Percentiles rank a stretch among this genome's conserved stretches.
These are phyloP conservation scores for Ibycter americanus DNA, from an alignment of 2,797 vertebrate genomes.

Conservation along the genomic window DNA sequence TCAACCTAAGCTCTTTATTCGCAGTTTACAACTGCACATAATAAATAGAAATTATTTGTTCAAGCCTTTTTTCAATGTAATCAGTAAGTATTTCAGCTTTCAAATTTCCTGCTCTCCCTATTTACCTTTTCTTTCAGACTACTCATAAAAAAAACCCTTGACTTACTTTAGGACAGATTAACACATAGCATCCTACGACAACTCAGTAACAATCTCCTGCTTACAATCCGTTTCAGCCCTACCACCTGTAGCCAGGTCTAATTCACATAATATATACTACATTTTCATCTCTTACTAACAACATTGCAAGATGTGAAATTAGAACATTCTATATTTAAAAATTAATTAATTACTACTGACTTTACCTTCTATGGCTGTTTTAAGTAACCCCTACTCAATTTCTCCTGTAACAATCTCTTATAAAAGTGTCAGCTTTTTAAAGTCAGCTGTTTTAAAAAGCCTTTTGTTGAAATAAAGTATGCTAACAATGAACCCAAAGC, in stretches of 20 bases:
- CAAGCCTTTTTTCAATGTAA: not conserved
- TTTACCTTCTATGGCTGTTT: not conserved
- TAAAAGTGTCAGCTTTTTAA: not conserved
- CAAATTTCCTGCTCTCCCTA: not conserved
- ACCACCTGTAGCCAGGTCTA: not conserved
- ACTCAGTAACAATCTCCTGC: not conserved
- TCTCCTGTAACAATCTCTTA: not conserved
- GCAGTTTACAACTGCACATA: not conserved
- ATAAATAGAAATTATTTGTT: not conserved
- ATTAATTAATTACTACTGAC: not conserved
- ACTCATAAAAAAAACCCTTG: not conserved
- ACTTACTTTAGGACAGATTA: not conserved
- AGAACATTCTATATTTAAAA: not conserved
- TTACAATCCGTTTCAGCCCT: not conserved
- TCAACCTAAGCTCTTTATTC: not conserved
- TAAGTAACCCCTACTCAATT: not conserved
- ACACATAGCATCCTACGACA: not conserved
- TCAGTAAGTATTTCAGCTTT: not conserved
- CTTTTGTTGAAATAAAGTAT: not conserved
- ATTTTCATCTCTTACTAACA: not conserved
- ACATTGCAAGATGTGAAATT: not conserved
- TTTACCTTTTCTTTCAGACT: not conserved
- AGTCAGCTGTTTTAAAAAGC: not conserved
- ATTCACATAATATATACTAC: not conserved
- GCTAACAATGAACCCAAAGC: not conserved